Evolutionary conservation across 2,888 invertebrate species (phyloP), one percentile per base, ranked within the genome.

Genomic region (Scaptodrosophila latifasciaeformis): DNA sequence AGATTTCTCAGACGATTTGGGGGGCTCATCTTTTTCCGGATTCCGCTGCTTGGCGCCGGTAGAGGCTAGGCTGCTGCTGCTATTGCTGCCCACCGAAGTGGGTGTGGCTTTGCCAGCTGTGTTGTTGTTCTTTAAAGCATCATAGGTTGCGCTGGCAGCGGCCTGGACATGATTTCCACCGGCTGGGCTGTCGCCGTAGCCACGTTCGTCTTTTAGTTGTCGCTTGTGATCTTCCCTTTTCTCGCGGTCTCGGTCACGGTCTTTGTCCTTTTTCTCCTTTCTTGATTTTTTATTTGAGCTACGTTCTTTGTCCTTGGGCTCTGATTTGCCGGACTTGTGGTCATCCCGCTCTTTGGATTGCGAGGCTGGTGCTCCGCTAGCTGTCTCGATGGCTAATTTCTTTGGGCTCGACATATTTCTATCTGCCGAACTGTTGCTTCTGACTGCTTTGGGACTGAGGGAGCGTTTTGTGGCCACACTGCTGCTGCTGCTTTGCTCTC

Each of bases 191-290:
- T 65, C 62, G 5, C 39, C 44, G 2, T 70, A 65, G 10, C 29
- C 54, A 9, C 64, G 68, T 2, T 82, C 65, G 47, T 84, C 60
- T 43, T 72, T 67, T 51, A 64, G 49, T 53, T 57, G 48, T 30
- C 80, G 67, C 45, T 67, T 82, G 47, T 79, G 57, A 9, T 83
- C 85, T 19, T 84, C 82, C 2, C 81, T 67, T n/a, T 77, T 82
- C n/a, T 87, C 86, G 70, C 89, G 89, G 15, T 89, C 89, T 89
- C 88, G 42, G 51, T 90, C 90, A 70, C 88, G 87, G 42, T 90
- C 90, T 78, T 91, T 90, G 48, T 90, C 90, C 77, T 90, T 91
- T 70, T 87, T 89, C 49, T 88, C 90, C 56, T 89, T 89, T 54
- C 89, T 89, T 0, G 86, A 85, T 54, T 89, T 88, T 37, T 87